Base-by-base conservation (phyloP, 2,888 invertebrate genomes). In the Lamellibrachia columna region DNA sequence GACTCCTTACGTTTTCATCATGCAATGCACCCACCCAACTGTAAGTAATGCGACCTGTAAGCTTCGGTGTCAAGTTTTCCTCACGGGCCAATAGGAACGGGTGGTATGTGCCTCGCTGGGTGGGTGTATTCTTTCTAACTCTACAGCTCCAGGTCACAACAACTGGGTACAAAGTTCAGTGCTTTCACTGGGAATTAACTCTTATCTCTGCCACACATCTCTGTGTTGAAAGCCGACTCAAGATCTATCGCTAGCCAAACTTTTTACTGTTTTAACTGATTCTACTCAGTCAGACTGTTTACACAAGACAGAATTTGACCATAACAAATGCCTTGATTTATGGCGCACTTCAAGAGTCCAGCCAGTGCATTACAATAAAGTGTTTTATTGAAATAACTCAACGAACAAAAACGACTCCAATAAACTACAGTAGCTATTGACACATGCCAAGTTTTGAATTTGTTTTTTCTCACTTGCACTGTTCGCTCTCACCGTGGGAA, bases 181-280 rank as follows among this genome's bases (percentile, higher is more conserved):
- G 75, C 75, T 75, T 75, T 75, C 75, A 75, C 75, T 75, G 75
- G 75, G 75, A 75, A 75, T 75, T 75, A 75, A 75, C 22, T 75
- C 75, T 75, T 75, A 75, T 75, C 75, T 75, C 75, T 22, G 75
- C 75, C 75, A 75, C 75, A 75, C 75, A 75, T 75, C 75, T 75
- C 75, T 6, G 15, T 15, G 75, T 75, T 75, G 75, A 75, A 75
- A 75, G 75, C 75, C 1, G 22, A 75, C 75, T 75, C 75, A 75
- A 75, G 75, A 75, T 75, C 75, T 75, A 75, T 75, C 75, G n/a
- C n/a, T 6, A 6, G 22, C 75, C 2, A 4, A 15, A 75, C 75
- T 75, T 75, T 75, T 75, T 75, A 75, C 75, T 75, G 15, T 75
- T 75, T 75, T 22, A 75, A 75, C 75, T 75, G 75, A 6, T 22